phyloP scores from a whole-genome alignment of 1,140 invertebrate genomes.

The Harlomillsia oculata region DNA sequence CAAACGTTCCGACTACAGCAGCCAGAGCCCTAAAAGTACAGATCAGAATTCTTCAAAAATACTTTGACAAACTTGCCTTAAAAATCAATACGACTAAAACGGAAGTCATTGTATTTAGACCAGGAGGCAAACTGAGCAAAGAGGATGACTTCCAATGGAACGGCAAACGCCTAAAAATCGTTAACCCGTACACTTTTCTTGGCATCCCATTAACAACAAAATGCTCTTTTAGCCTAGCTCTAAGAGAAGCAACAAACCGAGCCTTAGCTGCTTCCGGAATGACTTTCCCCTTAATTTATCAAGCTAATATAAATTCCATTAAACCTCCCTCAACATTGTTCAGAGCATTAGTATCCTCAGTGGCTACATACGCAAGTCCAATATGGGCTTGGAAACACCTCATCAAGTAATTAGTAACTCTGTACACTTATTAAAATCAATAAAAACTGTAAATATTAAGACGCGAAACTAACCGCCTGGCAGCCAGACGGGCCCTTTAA shows the following conservation, averaged over 20 bases:
- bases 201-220: constrained; percentile 1
- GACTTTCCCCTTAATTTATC: not conserved
- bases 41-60: not conserved
- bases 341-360: not conserved
- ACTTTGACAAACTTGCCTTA: not conserved
- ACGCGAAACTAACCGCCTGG: too few species aligned
- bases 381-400: not conserved
- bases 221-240: not conserved
- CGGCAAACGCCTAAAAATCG: constrained; percentile 1
- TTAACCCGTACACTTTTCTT: constrained; percentile 2
- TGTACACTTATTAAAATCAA: too few species aligned
- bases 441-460: too few species aligned
- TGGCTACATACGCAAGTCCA: not conserved
- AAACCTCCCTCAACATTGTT: not conserved
- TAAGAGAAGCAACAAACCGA: not conserved
- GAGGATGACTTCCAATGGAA: not conserved
- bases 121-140: not conserved
- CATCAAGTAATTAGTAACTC: too few species aligned
- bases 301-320: not conserved
- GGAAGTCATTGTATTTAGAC: constrained; percentile 6
- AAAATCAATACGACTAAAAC: constrained; percentile 15
- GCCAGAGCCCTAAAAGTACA: not conserved
- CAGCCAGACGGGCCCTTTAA: too few species aligned
- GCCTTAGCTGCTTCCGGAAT: too few species aligned
- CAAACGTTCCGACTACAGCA: not conserved